Evolutionary conservation across 2,113 vertebrate genomes (phyloP), one percentile per base, ranked within the genome.

Genomic region (Tragulus kanchil): DNA sequence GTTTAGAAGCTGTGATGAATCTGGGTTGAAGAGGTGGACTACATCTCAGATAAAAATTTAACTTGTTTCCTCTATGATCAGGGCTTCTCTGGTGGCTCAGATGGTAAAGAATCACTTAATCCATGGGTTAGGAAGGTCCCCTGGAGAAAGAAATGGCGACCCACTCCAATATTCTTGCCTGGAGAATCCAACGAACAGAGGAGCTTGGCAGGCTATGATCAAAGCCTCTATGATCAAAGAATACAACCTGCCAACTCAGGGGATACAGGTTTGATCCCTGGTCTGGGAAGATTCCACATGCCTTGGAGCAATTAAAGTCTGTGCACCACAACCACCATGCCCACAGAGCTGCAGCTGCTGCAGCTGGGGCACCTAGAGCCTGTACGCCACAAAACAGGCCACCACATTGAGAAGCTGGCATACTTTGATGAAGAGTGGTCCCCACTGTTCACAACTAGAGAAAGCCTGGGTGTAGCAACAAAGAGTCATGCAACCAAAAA

Each of bases 291-390:
- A 71, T 23, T 71, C 19, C 69, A 71, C 36, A 23, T 45, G 69
- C 69, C 45, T 5, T 6, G 0, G 69, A 73, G 69, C 69, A 73
- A 73, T 10, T 25, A 45, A 73, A 73, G 36, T 42, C 69, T 3
- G 0, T 13, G 42, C 25, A 45, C 69, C 69, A 45, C 69, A 73
- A 3, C 21, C 1, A 12, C 36, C 7, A 42, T 0, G 3, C 21
- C 0, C 0, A 10, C 36, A 45, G 6, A n/a, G 36, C 69, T 45
- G 36, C 21, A 45, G 7, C 3, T 2, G 23, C 36, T 45, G 67
- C 36, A 42, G 67, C 36, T 36, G n/a, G 42, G 1, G 9, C 6
- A 42, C 42, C 36, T 13, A 45, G 3, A 23, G 69, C 36, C 69
- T 73, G 69, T 25, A 42, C 69, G 23, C 69, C 11, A 1, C 69